Base-by-base conservation (phyloP, 2,797 vertebrate species). In the Danio albolineatus region DNA sequence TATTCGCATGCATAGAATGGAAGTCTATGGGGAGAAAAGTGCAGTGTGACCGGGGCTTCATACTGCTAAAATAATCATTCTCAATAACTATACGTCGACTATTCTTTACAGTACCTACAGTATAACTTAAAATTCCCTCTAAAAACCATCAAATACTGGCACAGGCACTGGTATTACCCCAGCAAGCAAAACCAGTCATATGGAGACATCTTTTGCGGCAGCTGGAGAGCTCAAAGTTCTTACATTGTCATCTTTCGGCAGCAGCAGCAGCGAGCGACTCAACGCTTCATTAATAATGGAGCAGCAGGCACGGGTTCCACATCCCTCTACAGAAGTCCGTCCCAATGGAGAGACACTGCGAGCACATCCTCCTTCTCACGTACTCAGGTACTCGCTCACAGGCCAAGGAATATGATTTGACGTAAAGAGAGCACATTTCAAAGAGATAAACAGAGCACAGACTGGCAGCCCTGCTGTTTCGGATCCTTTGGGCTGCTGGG, bases 211-310 rank as follows among this genome's bases (percentile, higher is more conserved):
- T 39, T 14, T 43, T 57, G 51, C 41, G 70, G 46, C 64, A 69
- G n/a, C 28, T 59, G 75, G 7, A 73, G 36, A 54, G 57, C 73
- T 41, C 0, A 10, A 56, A 62, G 13, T 76, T 56, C 49, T 57
- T 21, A 78, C 67, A 53, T 28, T n/a, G 65, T 71, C 65, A 70
- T 61, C 36, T 69, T 17, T 59, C 16, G 21, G 36, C 19, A 61
- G 48, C 48, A 12, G 48, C 9, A 51, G 10, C 3, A 49, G 10
- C 14, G 39, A 41, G 46, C n/a, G 64, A 80, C 41, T 76, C 85
- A 86, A 85, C 81, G 1, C 56, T 84, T 86, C 89, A 88, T 90
- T 89, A 90, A 90, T 90, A 90, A 90, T 85, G 73, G 85, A 87
- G 78, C 80, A 49, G 48, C 49, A 43, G 44, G 66, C 48, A 12